Evolutionary conservation across 1,140 invertebrate species (phyloP), one percentile per base, ranked within the genome.

Genomic region (Drosophila virilis): DNA sequence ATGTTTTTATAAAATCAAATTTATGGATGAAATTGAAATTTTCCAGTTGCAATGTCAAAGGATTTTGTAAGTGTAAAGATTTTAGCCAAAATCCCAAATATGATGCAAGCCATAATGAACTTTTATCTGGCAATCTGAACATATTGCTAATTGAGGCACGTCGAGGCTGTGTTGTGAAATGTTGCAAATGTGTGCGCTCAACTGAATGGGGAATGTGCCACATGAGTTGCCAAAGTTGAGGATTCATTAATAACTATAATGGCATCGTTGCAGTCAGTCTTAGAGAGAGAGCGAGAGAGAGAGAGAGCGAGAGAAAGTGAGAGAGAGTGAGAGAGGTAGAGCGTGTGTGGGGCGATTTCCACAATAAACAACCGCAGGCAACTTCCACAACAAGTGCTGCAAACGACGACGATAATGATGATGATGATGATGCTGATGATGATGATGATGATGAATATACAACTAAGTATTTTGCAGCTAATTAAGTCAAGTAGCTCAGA

Each of bases 401-500:
- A 28, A 12, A 43, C 40, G 59, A 37, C 45, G 55, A 17, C 12
- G n/a, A 43, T 33, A 4, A 59, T 33, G 6, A 15, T 50, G 43
- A 35, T 33, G 6, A 59, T 33, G 9, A 15, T 50, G 43, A 42
- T 37, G 38, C 43, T 61, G 38, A 43, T 40, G 35, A 57, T 38
- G 35, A 48, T 43, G 15, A 42, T 50, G n/a, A 40, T 55, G 50
- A 48, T 51, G 46, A 66, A 52, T 64, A 58, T 37, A 22, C 40
- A 76, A 13, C 64, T 77, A 42, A 66, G 52, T 65, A 84, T 66
- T 84, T 80, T 61, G 60, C 67, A 48, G 68, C 65, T 77, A 77
- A 84, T 84, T 83, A 76, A 72, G 45, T 83, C 75, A 69, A 74
- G 72, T 61, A 45, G 54, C 70, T 72, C 35, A 45, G 32, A 51